Evolutionary conservation across 2,888 invertebrate species (phyloP).

Genomic region (Orthosia gothica): DNA sequence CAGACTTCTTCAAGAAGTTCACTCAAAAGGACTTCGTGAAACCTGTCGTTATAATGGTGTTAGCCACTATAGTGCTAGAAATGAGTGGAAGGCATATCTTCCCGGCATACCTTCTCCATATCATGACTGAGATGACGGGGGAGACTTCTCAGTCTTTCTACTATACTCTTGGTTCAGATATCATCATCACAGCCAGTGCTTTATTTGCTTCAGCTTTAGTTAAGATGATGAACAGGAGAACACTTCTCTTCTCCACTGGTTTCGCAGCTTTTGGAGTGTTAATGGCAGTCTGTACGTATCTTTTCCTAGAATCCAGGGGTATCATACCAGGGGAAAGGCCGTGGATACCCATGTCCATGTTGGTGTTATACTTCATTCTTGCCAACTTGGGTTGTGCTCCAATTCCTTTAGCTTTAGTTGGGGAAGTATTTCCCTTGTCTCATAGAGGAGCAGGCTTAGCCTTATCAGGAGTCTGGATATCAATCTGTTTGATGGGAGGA

Average conservation of each 20-base stretch:
- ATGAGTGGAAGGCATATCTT: conserved; percentile 76
- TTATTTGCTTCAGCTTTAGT: conserved; percentile 73
- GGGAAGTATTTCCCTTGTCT: conserved; percentile 76
- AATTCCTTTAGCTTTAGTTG: conserved; percentile 75
- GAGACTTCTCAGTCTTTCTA: conserved; percentile 71
- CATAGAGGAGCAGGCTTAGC: conserved; percentile 74
- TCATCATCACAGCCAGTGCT: conserved; percentile 73
- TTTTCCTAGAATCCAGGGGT: conserved; percentile 66
- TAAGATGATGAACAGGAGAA: conserved; percentile 74
- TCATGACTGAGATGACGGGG: conserved; percentile 72
- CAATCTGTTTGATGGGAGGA: conserved; percentile 68
- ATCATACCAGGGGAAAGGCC: conserved; percentile 67
- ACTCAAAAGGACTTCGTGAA: conserved; percentile 62
- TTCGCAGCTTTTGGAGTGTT: conserved; percentile 70
- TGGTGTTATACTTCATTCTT: conserved; percentile 74
- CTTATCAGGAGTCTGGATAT: conserved; percentile 71
- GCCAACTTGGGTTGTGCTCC: conserved; percentile 78
- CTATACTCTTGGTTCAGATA: conserved; percentile 73
- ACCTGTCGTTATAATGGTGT: conserved; percentile 71
- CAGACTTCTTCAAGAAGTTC: conserved; percentile 52
- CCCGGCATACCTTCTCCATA: conserved; percentile 74
- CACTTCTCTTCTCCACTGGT: conserved; percentile 73
- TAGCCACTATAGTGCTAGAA: conserved; percentile 72
- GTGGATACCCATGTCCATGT: conserved; percentile 69
- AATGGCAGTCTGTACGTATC: conserved; percentile 66